Conservation (phyloP, 2,888 invertebrate genomes). For the Nemurella pictetii region DNA sequence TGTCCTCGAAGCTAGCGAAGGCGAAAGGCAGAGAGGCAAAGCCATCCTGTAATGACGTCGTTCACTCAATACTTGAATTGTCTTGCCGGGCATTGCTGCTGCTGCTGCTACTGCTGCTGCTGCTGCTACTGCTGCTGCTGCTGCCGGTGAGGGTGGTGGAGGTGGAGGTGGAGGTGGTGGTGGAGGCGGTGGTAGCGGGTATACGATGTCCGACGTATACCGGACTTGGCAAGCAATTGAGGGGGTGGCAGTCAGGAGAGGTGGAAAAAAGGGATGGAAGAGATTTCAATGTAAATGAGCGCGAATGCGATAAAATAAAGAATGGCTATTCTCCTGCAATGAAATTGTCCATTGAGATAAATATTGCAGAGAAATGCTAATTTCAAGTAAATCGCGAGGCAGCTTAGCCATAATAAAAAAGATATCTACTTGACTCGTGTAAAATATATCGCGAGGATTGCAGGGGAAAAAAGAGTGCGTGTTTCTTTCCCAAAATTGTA, state of each 20-base stretch:
- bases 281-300: conserved; percentile 7
- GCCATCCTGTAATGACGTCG: conserved; percentile 15
- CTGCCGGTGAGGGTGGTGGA: neutral
- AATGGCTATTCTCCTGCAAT: conserved; percentile 7
- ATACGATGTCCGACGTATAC: neutral
- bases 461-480: neutral
- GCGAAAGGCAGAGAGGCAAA: conserved; percentile 8
- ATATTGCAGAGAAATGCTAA: neutral
- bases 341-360: neutral
- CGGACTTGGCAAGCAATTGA: conserved; percentile 14
- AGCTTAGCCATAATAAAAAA: neutral
- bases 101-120: conserved; percentile 21
- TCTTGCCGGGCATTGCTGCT: conserved; percentile 17
- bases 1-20: neutral
- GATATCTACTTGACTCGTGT: neutral
- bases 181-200: neutral
- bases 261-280: conserved; percentile 6
- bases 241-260: conserved; percentile 1
- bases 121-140: conserved; percentile 16
- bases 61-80: conserved; percentile 23
- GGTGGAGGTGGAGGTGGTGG: neutral
- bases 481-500: neutral
- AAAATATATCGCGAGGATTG: neutral
- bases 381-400: neutral
- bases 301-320: neutral